Percentiles rank a stretch among this genome's conserved stretches.
These are phyloP conservation scores for Leguminivora glycinivorella DNA, from an alignment of 1,140 invertebrate species.

Conservation along the genomic window DNA sequence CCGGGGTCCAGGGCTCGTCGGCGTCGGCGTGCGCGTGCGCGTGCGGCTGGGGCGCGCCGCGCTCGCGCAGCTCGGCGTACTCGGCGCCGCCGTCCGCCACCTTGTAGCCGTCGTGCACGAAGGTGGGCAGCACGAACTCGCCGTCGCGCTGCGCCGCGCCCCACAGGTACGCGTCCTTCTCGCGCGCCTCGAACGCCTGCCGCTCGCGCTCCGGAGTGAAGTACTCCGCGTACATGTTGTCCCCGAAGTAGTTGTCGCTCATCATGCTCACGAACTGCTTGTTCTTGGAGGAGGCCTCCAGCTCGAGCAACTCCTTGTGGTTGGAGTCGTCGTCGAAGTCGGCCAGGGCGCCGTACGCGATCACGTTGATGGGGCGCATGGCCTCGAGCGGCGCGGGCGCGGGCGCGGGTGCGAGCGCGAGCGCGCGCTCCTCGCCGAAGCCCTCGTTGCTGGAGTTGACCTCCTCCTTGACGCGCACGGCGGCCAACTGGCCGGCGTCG, in stretches of 20 bases:
- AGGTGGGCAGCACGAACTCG: constrained; percentile 72
- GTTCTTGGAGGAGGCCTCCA: constrained; percentile 65
- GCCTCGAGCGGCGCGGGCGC: constrained; percentile 54
- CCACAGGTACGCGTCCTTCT: constrained; percentile 68
- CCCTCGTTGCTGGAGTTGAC: constrained; percentile 61
- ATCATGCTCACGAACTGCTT: constrained; percentile 74
- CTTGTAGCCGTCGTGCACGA: constrained; percentile 73
- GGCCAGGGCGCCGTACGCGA: constrained; percentile 65
- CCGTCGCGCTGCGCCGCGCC: constrained; percentile 69
- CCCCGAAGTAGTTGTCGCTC: constrained; percentile 73
- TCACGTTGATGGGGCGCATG: constrained; percentile 70
- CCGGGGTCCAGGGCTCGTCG: constrained; percentile 83
- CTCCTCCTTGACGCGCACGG: constrained; percentile 66
- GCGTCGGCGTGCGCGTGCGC: constrained; percentile 89
- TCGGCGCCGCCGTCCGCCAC: constrained; percentile 62
- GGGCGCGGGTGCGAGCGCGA: too few species aligned
- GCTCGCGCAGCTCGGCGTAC: constrained; percentile 54
- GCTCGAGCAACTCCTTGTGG: constrained; percentile 60
- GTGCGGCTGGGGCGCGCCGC: constrained; percentile 81
- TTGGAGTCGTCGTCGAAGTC: constrained; percentile 64
- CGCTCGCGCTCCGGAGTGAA: constrained; percentile 71
- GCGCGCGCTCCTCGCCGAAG: constrained; percentile 54
- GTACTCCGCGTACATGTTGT: constrained; percentile 73
- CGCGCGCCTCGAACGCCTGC: constrained; percentile 70
- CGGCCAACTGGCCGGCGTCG: constrained; percentile 40